A percentile compares a stretch with the other conserved stretches of the same genome.
Conservation (phyloP, 2,888 invertebrate genomes). For the Caenorhabditis zanzibari region DNA sequence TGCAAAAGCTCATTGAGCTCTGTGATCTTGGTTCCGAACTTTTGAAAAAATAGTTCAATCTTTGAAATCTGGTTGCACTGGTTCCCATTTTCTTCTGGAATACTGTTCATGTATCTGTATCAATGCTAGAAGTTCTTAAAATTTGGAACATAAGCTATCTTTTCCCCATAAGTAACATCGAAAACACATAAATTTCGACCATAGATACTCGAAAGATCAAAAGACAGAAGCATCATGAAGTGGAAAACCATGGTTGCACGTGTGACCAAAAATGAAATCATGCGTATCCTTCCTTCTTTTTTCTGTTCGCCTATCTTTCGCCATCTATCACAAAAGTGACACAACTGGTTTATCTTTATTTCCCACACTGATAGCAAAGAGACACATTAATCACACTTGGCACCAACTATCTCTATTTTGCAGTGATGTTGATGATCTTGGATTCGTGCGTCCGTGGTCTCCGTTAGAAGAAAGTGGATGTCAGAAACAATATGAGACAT, state of each 20-base stretch:
- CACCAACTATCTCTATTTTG: conserved; percentile 13
- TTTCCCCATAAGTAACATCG: too few species aligned
- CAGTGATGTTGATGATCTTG: conserved; percentile 74
- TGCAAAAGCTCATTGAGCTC: not conserved
- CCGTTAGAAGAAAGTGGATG: conserved; percentile 44
- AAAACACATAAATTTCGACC: too few species aligned
- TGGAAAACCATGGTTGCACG: conserved; percentile 28
- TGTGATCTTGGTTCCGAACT: not conserved
- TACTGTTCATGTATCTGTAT: too few species aligned
- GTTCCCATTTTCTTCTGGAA: too few species aligned
- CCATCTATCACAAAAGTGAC: conserved; percentile 36
- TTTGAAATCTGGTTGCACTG: too few species aligned
- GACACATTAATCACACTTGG: conserved; percentile 4
- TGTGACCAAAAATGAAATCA: conserved; percentile 19
- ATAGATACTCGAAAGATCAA: conserved; percentile 21
- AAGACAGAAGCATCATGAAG: conserved; percentile 29
- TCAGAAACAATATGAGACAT: conserved; percentile 66
- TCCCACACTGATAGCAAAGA: conserved; percentile 20
- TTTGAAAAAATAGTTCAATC: too few species aligned
- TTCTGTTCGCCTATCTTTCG: conserved; percentile 20
- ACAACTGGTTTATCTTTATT: conserved; percentile 31
- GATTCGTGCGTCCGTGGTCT: conserved; percentile 72
- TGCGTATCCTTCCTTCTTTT: conserved; percentile 25
- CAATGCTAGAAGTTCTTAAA: too few species aligned
- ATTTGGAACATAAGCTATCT: too few species aligned